Evolutionary conservation across 1,140 invertebrate species (phyloP), one percentile per base, ranked within the genome.

Genomic region (Thalassaphorura encarpata): DNA sequence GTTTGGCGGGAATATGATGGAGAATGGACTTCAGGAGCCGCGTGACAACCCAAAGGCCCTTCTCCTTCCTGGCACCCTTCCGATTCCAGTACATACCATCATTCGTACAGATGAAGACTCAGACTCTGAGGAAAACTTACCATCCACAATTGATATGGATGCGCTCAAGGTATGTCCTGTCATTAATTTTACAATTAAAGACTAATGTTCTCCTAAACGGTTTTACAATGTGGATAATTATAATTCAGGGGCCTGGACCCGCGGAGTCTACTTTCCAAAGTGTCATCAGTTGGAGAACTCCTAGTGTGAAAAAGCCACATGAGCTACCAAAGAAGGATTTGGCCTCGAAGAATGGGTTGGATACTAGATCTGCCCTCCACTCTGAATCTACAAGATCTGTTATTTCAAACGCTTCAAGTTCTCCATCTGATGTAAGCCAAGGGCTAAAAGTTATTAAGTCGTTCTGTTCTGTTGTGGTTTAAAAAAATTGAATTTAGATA

Each of bases 111-210:
- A 52, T 29, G 33, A 49, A 11, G 54, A 48, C 4, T 31, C 54
- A 26, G 41, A 21, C 8, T 26, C 28, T 15, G 21, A 53, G 3
- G 56, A 61, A 19, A 57, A 61, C 28, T 28, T 61, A 11, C 59
- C 54, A 18, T 64, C 59, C 1, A 64, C 63, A 13, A 56, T 64
- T 28, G 63, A 64, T 41, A 61, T 64, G 29, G 63, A 60, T n/a
- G 59, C 59, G 26, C 31, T 64, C 16, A 64, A 61, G 29, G 63
- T 64, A 49, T 24, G 28, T 4, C 5, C 28, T 23, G 15, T 8
- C 46, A 48, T 13, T 18, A 15, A 18, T 29, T 13, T 27, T 48
- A 24, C 26, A 11, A 13, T 19, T 18, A n/a, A n/a, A n/a, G n/a
- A n/a, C n/a, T n/a, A n/a, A n/a, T n/a, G n/a, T n/a, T n/a, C n/a